Conservation (phyloP, 2,113 vertebrate genomes). For the Alces alces region DNA sequence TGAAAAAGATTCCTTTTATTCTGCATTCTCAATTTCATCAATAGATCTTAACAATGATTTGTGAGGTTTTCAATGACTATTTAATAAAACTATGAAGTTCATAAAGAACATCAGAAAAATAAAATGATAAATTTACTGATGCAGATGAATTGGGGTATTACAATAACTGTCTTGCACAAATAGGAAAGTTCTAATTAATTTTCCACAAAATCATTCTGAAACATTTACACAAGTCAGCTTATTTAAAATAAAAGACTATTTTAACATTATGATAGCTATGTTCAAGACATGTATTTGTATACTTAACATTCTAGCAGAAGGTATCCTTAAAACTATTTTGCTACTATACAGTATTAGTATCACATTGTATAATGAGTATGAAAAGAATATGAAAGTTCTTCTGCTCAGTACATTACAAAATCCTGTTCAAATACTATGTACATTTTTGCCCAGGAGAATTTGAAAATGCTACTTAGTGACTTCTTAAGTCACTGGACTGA, state of each 20-base stretch:
- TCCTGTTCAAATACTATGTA: neutral
- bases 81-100: neutral
- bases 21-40: neutral
- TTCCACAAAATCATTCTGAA: constrained; percentile 31
- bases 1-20: neutral
- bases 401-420: neutral
- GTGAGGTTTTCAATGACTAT: neutral
- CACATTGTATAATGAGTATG: neutral
- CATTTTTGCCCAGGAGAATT: neutral
- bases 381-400: neutral
- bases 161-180: constrained; percentile 30
- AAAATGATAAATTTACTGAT: constrained; percentile 22
- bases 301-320: neutral
- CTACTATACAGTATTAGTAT: neutral
- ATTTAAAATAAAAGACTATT: constrained; percentile 42
- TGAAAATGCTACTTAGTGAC: neutral
- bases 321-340: neutral
- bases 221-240: neutral
- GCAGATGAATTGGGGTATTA: neutral
- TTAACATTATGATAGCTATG: neutral
- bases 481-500: constrained; percentile 17
- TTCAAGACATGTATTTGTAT: neutral
- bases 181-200: constrained; percentile 26
- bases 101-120: neutral
- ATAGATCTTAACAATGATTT: constrained; percentile 3